These are phyloP conservation scores for Hippolais icterina DNA, from an alignment of 2,113 vertebrate genomes.

Conservation along the genomic window DNA sequence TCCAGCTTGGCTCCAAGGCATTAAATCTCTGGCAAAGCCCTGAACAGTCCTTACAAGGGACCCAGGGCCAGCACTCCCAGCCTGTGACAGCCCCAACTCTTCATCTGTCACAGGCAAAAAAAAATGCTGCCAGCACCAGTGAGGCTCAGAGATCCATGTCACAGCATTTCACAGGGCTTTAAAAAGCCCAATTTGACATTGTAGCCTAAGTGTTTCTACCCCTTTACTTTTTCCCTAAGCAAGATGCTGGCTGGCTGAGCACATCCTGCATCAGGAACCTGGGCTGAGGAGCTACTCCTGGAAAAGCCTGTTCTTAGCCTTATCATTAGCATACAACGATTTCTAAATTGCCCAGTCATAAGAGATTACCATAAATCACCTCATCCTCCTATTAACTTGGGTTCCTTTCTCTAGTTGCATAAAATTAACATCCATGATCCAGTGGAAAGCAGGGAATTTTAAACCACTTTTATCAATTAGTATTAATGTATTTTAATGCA, in stretches of 20 bases:
- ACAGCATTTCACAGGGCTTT: background rate
- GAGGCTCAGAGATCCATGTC: background rate
- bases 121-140: background rate
- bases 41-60: background rate
- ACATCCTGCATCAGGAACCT: background rate
- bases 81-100: background rate
- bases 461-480: slow-evolving; percentile 51
- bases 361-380: slow-evolving; percentile 38
- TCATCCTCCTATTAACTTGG: slow-evolving; percentile 19
- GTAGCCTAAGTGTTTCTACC: background rate
- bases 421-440: slow-evolving; percentile 10
- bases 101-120: background rate
- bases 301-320: background rate
- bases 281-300: background rate
- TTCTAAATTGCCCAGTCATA: slow-evolving; percentile 44
- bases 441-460: background rate
- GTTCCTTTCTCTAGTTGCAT: background rate
- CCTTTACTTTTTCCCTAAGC: background rate
- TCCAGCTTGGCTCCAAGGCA: background rate
- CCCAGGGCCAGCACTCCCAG: background rate
- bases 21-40: background rate
- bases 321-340: slow-evolving; percentile 33
- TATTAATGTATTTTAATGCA: slow-evolving; percentile 8
- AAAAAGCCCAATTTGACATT: background rate
- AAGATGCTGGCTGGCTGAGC: background rate